Percentiles rank a stretch among this genome's conserved stretches.
Conservation (phyloP, 2,797 vertebrate genomes). For the Morus bassanus region DNA sequence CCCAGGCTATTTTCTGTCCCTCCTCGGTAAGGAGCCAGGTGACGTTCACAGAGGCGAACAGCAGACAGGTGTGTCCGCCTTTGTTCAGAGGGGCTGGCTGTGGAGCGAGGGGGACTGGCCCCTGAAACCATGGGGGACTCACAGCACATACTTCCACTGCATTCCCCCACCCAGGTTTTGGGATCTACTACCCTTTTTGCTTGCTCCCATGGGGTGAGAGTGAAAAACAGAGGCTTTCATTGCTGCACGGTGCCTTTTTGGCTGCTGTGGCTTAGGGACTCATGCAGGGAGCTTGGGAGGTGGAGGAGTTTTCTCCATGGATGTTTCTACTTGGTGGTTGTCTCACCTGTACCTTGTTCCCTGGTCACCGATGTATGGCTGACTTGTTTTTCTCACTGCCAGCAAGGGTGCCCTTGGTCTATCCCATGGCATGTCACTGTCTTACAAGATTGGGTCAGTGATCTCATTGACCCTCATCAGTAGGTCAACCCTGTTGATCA, state of each 20-base stretch:
- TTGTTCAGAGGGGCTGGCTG: not conserved
- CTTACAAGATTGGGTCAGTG: no score
- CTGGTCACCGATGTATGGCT: not conserved
- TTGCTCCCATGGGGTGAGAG: not conserved
- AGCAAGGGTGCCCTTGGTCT: not conserved
- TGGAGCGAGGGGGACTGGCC: not conserved
- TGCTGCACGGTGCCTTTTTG: not conserved
- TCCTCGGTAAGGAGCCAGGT: not conserved
- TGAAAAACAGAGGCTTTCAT: not conserved
- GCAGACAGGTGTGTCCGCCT: not conserved
- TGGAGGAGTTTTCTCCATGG: not conserved
- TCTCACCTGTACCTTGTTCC: not conserved
- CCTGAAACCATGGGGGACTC: not conserved
- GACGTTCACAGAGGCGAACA: accelerated
- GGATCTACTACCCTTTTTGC: not conserved
- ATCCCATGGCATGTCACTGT: not conserved
- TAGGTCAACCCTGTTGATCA: not conserved
- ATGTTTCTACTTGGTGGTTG: not conserved
- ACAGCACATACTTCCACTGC: accelerated
- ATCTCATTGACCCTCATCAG: not conserved
- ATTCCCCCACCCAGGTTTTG: not conserved
- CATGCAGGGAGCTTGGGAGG: not conserved
- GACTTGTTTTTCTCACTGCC: not conserved
- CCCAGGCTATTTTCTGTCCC: not conserved
- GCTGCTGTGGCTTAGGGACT: not conserved